phyloP scores from a whole-genome alignment of 2,113 vertebrate species.

The Elanoides forficatus region DNA sequence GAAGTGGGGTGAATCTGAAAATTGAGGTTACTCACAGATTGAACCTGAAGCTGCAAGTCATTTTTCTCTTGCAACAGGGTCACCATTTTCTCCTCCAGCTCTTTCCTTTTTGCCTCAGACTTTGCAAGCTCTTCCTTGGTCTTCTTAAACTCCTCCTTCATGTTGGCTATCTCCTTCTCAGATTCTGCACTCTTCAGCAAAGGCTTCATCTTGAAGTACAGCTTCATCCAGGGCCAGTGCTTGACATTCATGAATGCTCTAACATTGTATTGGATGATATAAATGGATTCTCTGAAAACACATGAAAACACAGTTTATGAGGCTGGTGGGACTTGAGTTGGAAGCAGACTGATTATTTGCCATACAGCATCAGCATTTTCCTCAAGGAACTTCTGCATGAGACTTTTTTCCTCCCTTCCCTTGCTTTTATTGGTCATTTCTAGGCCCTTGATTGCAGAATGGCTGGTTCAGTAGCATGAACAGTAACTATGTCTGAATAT shows the following conservation, averaged over 20 bases:
- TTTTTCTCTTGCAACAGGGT: constrained; percentile 82
- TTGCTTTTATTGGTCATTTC: background rate
- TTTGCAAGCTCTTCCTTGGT: constrained; percentile 79
- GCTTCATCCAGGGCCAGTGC: constrained; percentile 81
- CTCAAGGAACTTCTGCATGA: background rate
- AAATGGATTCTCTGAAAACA: constrained; percentile 80
- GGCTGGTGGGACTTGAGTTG: background rate
- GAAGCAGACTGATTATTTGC: background rate
- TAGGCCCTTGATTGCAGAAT: background rate
- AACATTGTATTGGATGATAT: constrained; percentile 87
- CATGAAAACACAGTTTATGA: background rate
- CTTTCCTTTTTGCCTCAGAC: constrained; percentile 79
- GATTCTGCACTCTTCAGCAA: constrained; percentile 85
- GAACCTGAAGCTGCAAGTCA: constrained; percentile 75
- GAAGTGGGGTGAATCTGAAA: background rate
- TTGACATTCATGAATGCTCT: constrained; percentile 47
- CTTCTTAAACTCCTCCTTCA: constrained; percentile 82
- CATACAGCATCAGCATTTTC: background rate
- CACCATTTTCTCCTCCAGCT: constrained; percentile 86
- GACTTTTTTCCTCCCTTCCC: background rate
- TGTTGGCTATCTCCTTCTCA: constrained; percentile 67
- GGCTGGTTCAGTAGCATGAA: background rate
- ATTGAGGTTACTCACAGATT: constrained; percentile 60
- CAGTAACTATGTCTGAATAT: background rate
- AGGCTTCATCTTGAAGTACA: constrained; percentile 78